phyloP scores from a whole-genome alignment of 2,888 invertebrate genomes.

The Craniophora ligustri region DNA sequence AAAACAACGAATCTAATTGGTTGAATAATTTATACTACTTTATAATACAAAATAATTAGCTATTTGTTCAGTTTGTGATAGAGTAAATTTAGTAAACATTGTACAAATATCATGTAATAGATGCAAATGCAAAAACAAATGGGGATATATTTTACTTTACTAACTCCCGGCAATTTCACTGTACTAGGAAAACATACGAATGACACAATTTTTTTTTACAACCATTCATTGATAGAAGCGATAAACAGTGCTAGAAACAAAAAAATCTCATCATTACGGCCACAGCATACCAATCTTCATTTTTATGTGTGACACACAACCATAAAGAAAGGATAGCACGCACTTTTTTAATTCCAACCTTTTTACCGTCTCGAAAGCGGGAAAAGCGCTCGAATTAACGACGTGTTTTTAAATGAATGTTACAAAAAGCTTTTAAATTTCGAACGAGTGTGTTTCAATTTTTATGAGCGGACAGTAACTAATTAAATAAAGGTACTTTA shows the following conservation, averaged over 20 bases:
- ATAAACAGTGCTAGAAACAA: conserved; percentile 53
- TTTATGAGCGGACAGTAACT: no score
- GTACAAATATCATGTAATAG: no score
- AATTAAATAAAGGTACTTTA: no score
- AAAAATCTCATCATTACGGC: conserved; percentile 59
- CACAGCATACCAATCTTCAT: conserved; percentile 54
- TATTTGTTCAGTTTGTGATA: no score
- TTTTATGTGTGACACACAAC: conserved; percentile 55
- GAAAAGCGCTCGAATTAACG: conserved; percentile 36
- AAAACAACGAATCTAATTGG: no score
- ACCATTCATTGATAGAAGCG: conserved; percentile 31
- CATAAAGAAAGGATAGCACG: conserved; percentile 42
- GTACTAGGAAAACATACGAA: conserved; percentile 20
- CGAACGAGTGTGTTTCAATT: neutral
- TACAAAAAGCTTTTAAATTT: conserved; percentile 16
- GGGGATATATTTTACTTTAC: no score
- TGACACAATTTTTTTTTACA: conserved; percentile 25
- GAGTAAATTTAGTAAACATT: no score
- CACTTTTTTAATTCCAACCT: conserved; percentile 23
- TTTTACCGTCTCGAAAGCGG: conserved; percentile 15
- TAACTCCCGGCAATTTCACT: neutral
- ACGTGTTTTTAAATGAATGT: conserved; percentile 32
- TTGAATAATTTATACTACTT: no score
- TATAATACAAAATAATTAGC: no score
- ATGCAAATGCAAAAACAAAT: no score